phyloP scores from a whole-genome alignment of 2,797 vertebrate genomes.

The Nyctalus aviator region DNA sequence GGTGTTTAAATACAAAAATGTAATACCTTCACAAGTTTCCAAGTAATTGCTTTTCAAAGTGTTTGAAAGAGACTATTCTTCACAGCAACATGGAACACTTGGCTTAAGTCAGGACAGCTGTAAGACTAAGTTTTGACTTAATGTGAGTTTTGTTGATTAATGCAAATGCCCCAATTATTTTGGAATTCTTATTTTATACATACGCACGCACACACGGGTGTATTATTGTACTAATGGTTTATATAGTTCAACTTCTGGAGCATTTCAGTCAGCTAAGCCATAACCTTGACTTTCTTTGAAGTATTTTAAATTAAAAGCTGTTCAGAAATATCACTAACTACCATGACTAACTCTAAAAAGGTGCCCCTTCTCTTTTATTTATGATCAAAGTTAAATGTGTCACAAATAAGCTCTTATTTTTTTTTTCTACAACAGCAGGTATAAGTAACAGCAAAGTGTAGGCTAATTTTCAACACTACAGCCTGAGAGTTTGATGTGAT shows the following conservation, averaged over 20 bases:
- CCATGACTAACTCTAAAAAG: conserved; percentile 80
- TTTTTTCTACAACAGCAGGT: conserved; percentile 76
- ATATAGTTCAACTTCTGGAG: conserved; percentile 66
- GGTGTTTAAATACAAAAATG: conserved; percentile 74
- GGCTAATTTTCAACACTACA: conserved; percentile 76
- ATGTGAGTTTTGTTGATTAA: conserved; percentile 73
- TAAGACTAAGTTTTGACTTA: conserved; percentile 61
- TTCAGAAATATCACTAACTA: conserved; percentile 77
- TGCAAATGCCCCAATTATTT: conserved; percentile 66
- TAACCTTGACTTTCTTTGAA: conserved; percentile 78
- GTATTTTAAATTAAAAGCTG: conserved; percentile 77
- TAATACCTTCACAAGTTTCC: conserved; percentile 73
- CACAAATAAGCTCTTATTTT: conserved; percentile 71
- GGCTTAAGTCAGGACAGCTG: conserved; percentile 71
- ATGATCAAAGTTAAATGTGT: conserved; percentile 77
- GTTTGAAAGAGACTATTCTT: conserved; percentile 70
- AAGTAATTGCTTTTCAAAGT: conserved; percentile 73
- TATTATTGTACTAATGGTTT: conserved; percentile 64
- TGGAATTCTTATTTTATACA: conserved; percentile 62
- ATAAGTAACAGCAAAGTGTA: conserved; percentile 76
- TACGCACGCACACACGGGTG: not conserved
- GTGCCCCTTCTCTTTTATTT: conserved; percentile 71
- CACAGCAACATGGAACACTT: conserved; percentile 61
- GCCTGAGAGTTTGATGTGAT: conserved; percentile 79
- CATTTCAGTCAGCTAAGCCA: conserved; percentile 67